Evolutionary conservation across 2,113 vertebrate species (phyloP).

Genomic region (Tringa solitaria): DNA sequence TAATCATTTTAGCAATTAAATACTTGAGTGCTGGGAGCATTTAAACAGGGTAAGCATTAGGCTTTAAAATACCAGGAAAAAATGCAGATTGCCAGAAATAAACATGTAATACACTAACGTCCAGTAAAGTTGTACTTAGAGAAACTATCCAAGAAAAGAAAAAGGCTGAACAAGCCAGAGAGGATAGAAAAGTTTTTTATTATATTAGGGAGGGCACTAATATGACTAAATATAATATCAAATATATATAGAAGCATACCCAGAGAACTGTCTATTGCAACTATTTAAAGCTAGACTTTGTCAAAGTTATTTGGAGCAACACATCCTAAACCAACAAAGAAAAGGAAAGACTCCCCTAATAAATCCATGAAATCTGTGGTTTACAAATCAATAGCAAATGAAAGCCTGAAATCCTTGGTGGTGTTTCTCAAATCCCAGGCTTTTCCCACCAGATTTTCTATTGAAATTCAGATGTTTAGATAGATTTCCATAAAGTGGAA

Average conservation of each 20-base stretch:
- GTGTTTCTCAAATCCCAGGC: not conserved
- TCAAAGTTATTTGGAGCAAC: not conserved
- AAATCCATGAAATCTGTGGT: not conserved
- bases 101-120: not conserved
- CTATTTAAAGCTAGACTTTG: not conserved
- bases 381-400: not conserved
- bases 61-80: not conserved
- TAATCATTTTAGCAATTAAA: not conserved
- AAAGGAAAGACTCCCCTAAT: not conserved
- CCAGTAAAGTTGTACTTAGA: not conserved
- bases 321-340: not conserved
- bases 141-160: not conserved
- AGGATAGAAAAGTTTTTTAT: not conserved
- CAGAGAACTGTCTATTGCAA: not conserved
- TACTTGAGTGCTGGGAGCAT: not conserved
- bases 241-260: not conserved
- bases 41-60: not conserved
- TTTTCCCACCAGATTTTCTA: not conserved
- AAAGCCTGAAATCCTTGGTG: not conserved
- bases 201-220: not conserved
- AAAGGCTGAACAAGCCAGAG: not conserved
- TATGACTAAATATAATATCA: not conserved
- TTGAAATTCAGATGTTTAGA: not conserved
- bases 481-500: not conserved
- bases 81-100: not conserved